Evolutionary conservation across 2,797 vertebrate genomes (phyloP).

Genomic region (Peromyscus melanophrys): DNA sequence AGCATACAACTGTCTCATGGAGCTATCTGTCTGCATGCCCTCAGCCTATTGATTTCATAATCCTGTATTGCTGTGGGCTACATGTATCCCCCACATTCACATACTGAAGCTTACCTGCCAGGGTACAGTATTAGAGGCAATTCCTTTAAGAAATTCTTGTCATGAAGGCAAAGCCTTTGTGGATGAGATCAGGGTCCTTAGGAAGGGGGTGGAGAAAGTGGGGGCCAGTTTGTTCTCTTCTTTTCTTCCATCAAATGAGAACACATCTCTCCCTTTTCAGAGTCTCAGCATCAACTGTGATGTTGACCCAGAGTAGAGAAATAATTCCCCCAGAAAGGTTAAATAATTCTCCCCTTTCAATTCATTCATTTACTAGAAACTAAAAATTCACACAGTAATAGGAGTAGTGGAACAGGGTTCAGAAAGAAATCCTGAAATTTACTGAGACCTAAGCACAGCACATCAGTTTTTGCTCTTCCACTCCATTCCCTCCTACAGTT

Average conservation of each 20-base stretch:
- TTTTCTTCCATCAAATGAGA: neutral
- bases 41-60: neutral
- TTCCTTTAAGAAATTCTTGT: neutral
- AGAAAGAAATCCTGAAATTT: slow-evolving; percentile 22
- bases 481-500: neutral
- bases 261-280: neutral
- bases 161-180: neutral
- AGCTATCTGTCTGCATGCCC: neutral
- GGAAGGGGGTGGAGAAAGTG: neutral
- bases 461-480: neutral
- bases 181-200: neutral
- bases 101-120: neutral
- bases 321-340: neutral
- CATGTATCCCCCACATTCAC: neutral
- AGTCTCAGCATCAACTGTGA: neutral
- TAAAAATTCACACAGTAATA: slow-evolving; percentile 17
- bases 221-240: neutral
- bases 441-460: neutral
- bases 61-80: neutral
- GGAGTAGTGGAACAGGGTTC: neutral
- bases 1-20: neutral
- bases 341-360: slow-evolving; percentile 22
- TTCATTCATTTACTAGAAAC: slow-evolving; percentile 5
- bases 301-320: neutral
- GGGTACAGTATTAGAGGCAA: neutral